Evolutionary conservation across 2,888 invertebrate genomes (phyloP), one percentile per base, ranked within the genome.

Genomic region (Drosophila tripunctata): DNA sequence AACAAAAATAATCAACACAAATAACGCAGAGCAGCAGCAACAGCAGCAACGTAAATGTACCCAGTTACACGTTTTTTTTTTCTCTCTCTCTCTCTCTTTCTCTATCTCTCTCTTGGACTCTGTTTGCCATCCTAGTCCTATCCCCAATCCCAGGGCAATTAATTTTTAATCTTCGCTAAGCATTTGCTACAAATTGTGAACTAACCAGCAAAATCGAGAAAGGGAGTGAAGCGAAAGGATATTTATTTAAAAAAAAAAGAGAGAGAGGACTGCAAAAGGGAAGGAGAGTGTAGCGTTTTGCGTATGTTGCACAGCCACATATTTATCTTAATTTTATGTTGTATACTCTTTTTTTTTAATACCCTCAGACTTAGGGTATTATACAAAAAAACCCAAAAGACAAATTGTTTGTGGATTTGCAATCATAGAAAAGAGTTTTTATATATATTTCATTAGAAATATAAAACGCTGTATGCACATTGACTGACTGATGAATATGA

Each of bases 141-240:
- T 27, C 35, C 38, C 27, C 38, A 41, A 56, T 57, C 57, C 50
- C 51, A 36, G 52, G 44, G 41, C 74, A 81, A 81, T 81, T 81
- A 85, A 78, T 81, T 84, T 82, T 84, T 81, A 81, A 81, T 81
- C 82, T 81, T 57, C 51, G 68, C 76, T 76, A 78, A 81, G 65
- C 80, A 76, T 71, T 78, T 12, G 76, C 74, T 74, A 68, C 74
- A 81, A 80, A 78, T 79, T 77, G 72, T 68, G 44, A 73, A 57
- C 75, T 67, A 62, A 63, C 64, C 67, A 57, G 47, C 27, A 27
- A 27, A 27, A 27, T 27, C 27, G 27, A 10, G 2, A 27, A 27
- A 10, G 1, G 15, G 41, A 14, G 7, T 0, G 19, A 12, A 31
- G n/a, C 7, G 27, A 15, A 4, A 30, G 1, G 50, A 5, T 17